Percentiles rank a stretch among this genome's conserved stretches.
Evolutionary conservation across 2,797 vertebrate species (phyloP).

Genomic region (Eleutherodactylus coqui): DNA sequence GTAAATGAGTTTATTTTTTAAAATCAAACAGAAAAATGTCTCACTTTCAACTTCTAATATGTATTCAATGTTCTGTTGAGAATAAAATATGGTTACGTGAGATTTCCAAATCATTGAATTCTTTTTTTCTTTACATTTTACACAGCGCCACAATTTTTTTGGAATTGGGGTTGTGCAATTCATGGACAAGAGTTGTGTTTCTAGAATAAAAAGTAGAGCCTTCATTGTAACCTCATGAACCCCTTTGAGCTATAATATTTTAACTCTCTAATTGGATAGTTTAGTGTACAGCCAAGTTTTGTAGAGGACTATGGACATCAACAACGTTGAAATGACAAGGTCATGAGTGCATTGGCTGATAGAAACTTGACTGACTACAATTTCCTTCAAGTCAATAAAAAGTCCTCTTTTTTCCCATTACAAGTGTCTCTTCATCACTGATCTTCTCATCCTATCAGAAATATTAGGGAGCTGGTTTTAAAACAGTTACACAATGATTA

Average conservation of each 20-base stretch:
- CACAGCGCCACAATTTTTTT: too few relatives aligned
- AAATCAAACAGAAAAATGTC: too few relatives aligned
- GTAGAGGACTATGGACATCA: background rate
- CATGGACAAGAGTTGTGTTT: too few relatives aligned
- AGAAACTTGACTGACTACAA: conserved; percentile 67
- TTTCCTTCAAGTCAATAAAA: conserved; percentile 79
- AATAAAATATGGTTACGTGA: too few relatives aligned
- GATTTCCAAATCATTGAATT: too few relatives aligned
- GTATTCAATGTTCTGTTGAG: too few relatives aligned
- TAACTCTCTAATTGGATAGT: background rate
- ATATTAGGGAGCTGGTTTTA: conserved; percentile 68
- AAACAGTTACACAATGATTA: conserved; percentile 67
- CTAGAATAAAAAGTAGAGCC: too few relatives aligned
- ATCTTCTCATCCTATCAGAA: conserved; percentile 69
- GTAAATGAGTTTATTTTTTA: too few relatives aligned
- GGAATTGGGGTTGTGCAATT: too few relatives aligned
- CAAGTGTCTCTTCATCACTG: conserved; percentile 71
- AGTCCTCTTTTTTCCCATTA: conserved; percentile 73
- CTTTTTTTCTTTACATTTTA: too few relatives aligned
- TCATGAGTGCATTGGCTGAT: conserved; percentile 73
- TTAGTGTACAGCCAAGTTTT: background rate
- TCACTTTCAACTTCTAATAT: too few relatives aligned
- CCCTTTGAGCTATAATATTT: background rate
- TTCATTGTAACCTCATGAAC: background rate
- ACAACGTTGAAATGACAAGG: conserved; percentile 67